phyloP scores from a whole-genome alignment of 2,113 vertebrate species.

The Ciconia maguari region DNA sequence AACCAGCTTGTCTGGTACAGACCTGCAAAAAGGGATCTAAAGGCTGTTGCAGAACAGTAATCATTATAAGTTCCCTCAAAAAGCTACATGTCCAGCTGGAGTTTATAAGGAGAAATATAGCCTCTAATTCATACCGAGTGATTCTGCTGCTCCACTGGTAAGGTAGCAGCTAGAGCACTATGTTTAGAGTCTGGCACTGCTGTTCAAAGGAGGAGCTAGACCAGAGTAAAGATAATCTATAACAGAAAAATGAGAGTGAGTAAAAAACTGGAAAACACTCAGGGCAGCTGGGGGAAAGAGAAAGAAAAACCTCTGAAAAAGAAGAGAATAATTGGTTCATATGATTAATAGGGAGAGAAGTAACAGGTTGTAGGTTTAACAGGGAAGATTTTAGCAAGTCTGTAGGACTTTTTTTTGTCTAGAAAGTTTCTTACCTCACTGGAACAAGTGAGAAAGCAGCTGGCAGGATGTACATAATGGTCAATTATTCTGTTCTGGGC shows the following conservation, averaged over 20 bases:
- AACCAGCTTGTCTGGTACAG: neutral
- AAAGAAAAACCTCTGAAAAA: neutral
- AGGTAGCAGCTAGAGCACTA: neutral
- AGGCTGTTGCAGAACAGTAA: neutral
- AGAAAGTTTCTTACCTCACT: neutral
- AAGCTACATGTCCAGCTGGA: neutral
- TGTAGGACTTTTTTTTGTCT: neutral
- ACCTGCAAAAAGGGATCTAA: neutral
- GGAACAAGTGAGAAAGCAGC: neutral
- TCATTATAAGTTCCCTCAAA: neutral
- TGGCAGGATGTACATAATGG: neutral
- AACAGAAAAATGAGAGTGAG: neutral
- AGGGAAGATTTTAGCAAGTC: neutral
- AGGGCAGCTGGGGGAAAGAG: neutral
- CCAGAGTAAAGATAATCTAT: neutral
- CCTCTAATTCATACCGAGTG: neutral
- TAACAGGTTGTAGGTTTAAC: neutral
- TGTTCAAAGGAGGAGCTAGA: neutral
- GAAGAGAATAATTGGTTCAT: neutral
- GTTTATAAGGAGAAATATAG: neutral
- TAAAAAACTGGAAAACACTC: neutral
- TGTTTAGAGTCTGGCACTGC: neutral
- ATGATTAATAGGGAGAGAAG: neutral
- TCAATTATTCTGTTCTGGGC: neutral
- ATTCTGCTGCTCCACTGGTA: neutral